Evolutionary conservation across 2,113 vertebrate species (phyloP).

Genomic region (Phoenicopterus ruber): DNA sequence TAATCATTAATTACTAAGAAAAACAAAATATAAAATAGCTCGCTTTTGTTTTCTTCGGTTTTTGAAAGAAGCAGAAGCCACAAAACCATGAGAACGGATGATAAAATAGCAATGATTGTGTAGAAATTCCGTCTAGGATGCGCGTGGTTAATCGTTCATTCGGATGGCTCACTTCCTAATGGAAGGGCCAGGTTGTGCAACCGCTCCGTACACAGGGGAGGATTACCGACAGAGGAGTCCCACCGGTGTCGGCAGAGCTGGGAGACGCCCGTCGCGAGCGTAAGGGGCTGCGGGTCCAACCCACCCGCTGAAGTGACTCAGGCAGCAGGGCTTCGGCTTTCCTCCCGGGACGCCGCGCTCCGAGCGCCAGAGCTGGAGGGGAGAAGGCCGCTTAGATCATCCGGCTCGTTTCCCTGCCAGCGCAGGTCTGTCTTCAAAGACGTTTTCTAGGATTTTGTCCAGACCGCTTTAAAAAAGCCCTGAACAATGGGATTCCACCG

Average conservation of each 20-base stretch:
- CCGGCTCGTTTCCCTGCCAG: background rate
- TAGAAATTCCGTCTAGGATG: background rate
- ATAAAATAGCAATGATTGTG: background rate
- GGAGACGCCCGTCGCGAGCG: background rate
- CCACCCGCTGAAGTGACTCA: background rate
- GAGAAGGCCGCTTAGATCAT: background rate
- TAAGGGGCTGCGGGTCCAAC: background rate
- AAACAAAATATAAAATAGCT: slow-evolving; percentile 17
- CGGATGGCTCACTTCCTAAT: slow-evolving; percentile 20
- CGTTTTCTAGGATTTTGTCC: slow-evolving; percentile 25
- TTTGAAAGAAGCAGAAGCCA: background rate
- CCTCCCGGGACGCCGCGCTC: background rate
- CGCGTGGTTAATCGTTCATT: background rate
- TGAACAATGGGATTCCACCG: background rate
- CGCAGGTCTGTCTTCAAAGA: slow-evolving; percentile 31
- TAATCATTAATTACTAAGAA: slow-evolving; percentile 55
- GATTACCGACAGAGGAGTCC: background rate
- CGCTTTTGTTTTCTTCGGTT: background rate
- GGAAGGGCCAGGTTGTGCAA: slow-evolving; percentile 30
- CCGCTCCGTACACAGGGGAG: background rate
- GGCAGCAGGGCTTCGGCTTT: background rate
- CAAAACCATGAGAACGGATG: background rate
- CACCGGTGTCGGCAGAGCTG: background rate
- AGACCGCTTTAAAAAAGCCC: background rate
- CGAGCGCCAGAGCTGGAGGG: background rate